phyloP scores from a whole-genome alignment of 1,140 invertebrate genomes.

The Drosophila rufa region DNA sequence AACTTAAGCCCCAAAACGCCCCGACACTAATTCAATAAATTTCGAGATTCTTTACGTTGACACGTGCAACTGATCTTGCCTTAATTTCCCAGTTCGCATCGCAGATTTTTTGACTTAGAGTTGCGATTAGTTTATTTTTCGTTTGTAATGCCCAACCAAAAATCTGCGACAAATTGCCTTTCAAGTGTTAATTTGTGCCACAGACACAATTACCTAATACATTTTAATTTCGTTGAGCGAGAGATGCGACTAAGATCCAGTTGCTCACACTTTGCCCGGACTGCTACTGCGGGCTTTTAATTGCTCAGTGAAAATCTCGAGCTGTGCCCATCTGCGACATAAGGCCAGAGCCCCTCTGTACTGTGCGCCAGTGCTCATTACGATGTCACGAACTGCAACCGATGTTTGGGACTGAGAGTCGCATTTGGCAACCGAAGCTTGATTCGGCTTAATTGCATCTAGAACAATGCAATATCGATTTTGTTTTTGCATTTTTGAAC shows the following conservation, averaged over 20 bases:
- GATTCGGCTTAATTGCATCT: neutral
- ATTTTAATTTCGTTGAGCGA: slow-evolving; percentile 73
- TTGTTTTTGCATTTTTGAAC: neutral
- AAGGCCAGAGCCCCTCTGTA: slow-evolving; percentile 31
- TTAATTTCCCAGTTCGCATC: slow-evolving; percentile 29
- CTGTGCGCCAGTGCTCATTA: slow-evolving; percentile 42
- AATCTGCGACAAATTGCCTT: slow-evolving; percentile 71
- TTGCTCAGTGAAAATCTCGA: slow-evolving; percentile 44
- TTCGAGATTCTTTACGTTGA: neutral
- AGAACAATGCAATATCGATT: neutral
- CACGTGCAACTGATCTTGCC: slow-evolving; percentile 15
- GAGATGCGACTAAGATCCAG: slow-evolving; percentile 39
- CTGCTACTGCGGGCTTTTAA: slow-evolving; percentile 43
- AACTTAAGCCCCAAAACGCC: neutral
- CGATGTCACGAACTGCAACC: slow-evolving; percentile 53
- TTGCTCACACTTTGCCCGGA: slow-evolving; percentile 29
- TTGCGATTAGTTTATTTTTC: slow-evolving; percentile 8
- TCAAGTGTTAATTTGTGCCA: slow-evolving; percentile 80
- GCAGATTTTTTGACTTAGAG: slow-evolving; percentile 1
- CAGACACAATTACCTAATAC: slow-evolving; percentile 82
- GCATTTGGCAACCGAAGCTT: slow-evolving; percentile 7
- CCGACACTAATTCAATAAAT: neutral
- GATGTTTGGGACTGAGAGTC: slow-evolving; percentile 3
- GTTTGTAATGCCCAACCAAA: slow-evolving; percentile 51
- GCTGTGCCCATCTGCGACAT: slow-evolving; percentile 46